A percentile compares a stretch with the other conserved stretches of the same genome.
Evolutionary conservation across 2,797 vertebrate species (phyloP).

Genomic region (Danio albolineatus): DNA sequence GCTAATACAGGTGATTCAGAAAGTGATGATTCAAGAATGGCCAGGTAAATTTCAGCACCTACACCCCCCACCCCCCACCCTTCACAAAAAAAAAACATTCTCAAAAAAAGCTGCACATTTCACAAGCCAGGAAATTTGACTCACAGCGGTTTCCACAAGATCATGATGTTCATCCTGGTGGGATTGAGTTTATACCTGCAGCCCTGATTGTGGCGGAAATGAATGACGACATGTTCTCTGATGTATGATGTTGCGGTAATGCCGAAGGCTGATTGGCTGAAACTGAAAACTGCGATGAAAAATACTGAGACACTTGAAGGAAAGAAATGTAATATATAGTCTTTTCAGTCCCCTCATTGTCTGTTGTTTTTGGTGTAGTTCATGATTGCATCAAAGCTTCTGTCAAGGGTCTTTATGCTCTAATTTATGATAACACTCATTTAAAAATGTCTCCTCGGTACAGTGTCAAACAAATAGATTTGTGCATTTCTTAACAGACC

Average conservation of each 20-base stretch:
- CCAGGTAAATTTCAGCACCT: not conserved
- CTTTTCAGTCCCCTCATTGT: no score
- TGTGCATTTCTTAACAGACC: no score
- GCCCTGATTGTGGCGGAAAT: not conserved
- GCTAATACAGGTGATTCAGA: not conserved
- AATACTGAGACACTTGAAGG: not conserved
- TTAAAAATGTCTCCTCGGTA: no score
- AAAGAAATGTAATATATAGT: not conserved
- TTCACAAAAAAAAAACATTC: not conserved
- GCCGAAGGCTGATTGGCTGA: not conserved
- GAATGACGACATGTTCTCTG: not conserved
- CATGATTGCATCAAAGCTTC: no score
- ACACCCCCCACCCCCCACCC: not conserved
- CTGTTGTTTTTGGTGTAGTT: no score
- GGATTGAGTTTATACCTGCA: constrained; percentile 24
- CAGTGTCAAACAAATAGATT: no score
- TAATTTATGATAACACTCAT: no score
- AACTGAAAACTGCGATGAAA: not conserved
- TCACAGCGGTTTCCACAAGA: constrained; percentile 12
- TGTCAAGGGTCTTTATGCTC: no score
- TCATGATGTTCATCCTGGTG: not conserved
- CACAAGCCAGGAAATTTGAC: constrained; percentile 21
- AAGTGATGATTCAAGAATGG: not conserved
- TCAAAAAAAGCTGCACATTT: not conserved
- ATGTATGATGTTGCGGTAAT: not conserved